These are phyloP conservation scores for Podiceps cristatus DNA, from an alignment of 2,113 vertebrate genomes.

Conservation along the genomic window DNA sequence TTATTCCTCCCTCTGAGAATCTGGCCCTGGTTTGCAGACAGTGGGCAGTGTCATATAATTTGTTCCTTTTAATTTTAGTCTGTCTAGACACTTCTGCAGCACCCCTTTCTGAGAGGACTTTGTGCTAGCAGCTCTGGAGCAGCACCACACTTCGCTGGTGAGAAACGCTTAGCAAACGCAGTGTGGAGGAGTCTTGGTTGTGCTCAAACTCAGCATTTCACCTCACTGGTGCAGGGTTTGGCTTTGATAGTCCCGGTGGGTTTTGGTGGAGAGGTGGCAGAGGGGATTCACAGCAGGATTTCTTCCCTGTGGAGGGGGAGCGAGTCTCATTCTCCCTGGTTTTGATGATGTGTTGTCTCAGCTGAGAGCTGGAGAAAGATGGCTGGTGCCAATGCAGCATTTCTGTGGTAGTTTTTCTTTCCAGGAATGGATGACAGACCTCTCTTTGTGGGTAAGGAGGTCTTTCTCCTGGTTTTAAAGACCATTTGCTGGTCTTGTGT, in stretches of 20 bases:
- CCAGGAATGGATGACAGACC: not conserved
- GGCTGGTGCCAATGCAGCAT: not conserved
- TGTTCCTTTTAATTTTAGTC: constrained; percentile 57
- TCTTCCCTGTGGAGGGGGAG: not conserved
- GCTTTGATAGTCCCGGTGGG: not conserved
- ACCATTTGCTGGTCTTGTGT: not conserved
- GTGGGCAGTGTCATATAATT: constrained; percentile 44
- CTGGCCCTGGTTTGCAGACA: constrained; percentile 25
- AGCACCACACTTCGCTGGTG: not conserved
- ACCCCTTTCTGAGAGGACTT: not conserved
- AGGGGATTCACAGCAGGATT: not conserved
- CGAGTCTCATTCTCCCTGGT: rapidly evolving
- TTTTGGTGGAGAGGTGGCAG: not conserved
- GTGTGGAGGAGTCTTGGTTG: not conserved
- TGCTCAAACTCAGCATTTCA: not conserved
- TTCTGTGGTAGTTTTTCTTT: not conserved
- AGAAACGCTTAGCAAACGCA: not conserved
- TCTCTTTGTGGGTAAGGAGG: not conserved
- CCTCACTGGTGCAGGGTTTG: not conserved
- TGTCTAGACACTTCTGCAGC: constrained; percentile 51
- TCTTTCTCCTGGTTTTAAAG: not conserved
- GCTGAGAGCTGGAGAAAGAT: not conserved
- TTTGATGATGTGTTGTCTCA: not conserved
- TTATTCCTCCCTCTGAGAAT: constrained; percentile 30
- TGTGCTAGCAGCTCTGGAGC: constrained; percentile 2